Evolutionary conservation across 2,113 vertebrate genomes (phyloP), one percentile per base, ranked within the genome.

Genomic region (Brachypodius melanocephalos): DNA sequence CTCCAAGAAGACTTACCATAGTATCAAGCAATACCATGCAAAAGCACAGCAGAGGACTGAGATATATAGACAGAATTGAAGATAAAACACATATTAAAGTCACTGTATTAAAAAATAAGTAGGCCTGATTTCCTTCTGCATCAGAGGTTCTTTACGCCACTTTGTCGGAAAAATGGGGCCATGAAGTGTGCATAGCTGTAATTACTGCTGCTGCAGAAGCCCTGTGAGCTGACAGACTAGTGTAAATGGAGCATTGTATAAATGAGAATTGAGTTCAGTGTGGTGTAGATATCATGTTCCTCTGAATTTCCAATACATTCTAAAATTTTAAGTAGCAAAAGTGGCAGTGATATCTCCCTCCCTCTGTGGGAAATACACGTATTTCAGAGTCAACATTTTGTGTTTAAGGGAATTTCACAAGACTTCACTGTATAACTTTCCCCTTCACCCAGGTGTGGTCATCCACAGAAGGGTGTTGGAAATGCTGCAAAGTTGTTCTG

Each of bases 101-200:
- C 82, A 78, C 69, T 81, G 43, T 45, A 58, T 74, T 93, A 84
- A 95, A 97, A 96, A 94, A 82, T 85, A 97, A 94, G 92, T 65
- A 92, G 67, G 49, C 85, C 61, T 90, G 79, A 88, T 77, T 95
- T 95, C 80, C 75, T 86, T 88, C 94, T 93, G 88, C 76, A 82
- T 76, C 20, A 29, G 84, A 81, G 52, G 62, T 82, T 95, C 72
- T 83, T 93, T 90, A 67, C 0, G 0, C 58, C 59, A 63, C 67
- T 92, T 88, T 86, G 91, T 85, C 3, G 61, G 81, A 59, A 93
- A 96, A 86, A 96, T 80, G 52, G 89, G 72, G 63, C 85, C 82
- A 52, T 74, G 88, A 77, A 91, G 82, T 94, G 78, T 86, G 85
- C 63, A 63, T 26, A 67, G 78, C 58, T 91, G 72, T 88, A 85